These are phyloP conservation scores for Macropodus opercularis DNA, from an alignment of 2,797 vertebrate genomes.

Conservation along the genomic window DNA sequence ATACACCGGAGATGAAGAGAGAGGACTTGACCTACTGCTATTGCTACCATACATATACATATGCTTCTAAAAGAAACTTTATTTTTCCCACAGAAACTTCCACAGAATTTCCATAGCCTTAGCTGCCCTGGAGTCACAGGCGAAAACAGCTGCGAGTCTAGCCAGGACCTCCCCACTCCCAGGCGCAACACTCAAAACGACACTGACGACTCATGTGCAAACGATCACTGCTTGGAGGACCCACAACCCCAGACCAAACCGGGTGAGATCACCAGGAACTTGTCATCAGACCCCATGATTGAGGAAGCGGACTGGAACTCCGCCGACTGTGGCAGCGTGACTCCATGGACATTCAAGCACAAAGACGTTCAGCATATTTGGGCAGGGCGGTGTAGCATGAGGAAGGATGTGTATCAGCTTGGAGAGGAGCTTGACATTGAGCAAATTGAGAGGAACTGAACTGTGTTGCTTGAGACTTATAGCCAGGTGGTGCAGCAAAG, in stretches of 20 bases:
- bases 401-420: conserved; percentile 83
- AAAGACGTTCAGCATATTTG: conserved; percentile 76
- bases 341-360: conserved; percentile 42
- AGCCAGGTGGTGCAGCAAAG: conserved; percentile 60
- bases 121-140: conserved; percentile 79
- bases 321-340: conserved; percentile 55
- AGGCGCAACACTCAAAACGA: conserved; percentile 43
- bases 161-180: conserved; percentile 47
- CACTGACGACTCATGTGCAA: conserved; percentile 31
- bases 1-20: too few species aligned
- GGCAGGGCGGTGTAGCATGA: conserved; percentile 73
- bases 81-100: conserved; percentile 78
- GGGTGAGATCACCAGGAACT: conserved; percentile 29
- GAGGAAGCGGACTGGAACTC: conserved; percentile 78
- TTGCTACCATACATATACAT: too few species aligned
- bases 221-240: conserved; percentile 31
- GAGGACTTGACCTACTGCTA: too few species aligned
- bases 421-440: conserved; percentile 95
- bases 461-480: conserved; percentile 43
- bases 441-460: conserved; percentile 96
- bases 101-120: conserved; percentile 83
- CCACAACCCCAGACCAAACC: conserved; percentile 55
- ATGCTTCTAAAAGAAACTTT: conserved; percentile 14
- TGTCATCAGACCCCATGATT: conserved; percentile 71
- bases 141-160: conserved; percentile 58